A percentile compares a stretch with the other conserved stretches of the same genome.
Conservation (phyloP, 2,113 vertebrate species). For the Numenius arquata region DNA sequence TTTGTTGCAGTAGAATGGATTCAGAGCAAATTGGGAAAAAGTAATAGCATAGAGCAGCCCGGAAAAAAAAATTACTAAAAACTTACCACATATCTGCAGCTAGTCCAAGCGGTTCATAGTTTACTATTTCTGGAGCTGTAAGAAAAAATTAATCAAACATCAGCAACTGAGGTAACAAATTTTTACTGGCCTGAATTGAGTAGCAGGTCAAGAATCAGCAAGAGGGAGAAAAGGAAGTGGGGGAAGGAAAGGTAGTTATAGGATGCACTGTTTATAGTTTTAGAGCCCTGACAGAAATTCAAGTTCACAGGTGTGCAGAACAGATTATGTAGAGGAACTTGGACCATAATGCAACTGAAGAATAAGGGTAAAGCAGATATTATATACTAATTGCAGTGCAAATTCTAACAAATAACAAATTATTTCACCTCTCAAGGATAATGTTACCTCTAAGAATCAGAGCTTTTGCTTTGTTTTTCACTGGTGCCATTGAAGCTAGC, state of each 20-base stretch:
- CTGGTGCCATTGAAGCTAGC: background rate
- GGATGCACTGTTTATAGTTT: background rate
- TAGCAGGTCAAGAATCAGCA: background rate
- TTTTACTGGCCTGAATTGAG: background rate
- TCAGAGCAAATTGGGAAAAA: background rate
- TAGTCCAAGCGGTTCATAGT: constrained; percentile 93
- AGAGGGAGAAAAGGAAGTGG: background rate
- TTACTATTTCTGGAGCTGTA: constrained; percentile 98
- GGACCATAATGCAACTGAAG: background rate
- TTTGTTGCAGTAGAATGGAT: background rate
- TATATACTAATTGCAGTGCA: background rate
- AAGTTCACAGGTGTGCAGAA: background rate
- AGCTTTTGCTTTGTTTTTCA: background rate
- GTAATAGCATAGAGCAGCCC: background rate
- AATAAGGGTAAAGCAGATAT: background rate
- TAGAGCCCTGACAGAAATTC: background rate
- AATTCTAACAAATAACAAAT: background rate
- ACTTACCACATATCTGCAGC: constrained; percentile 97
- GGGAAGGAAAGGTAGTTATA: background rate
- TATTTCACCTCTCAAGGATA: background rate
- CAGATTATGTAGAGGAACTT: background rate
- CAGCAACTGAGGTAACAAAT: background rate
- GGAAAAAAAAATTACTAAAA: background rate
- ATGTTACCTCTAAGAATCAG: background rate
- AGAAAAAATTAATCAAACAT: constrained; percentile 45